Base-by-base conservation (phyloP, 2,888 invertebrate species). In the Tetramorium bicarinatum region DNA sequence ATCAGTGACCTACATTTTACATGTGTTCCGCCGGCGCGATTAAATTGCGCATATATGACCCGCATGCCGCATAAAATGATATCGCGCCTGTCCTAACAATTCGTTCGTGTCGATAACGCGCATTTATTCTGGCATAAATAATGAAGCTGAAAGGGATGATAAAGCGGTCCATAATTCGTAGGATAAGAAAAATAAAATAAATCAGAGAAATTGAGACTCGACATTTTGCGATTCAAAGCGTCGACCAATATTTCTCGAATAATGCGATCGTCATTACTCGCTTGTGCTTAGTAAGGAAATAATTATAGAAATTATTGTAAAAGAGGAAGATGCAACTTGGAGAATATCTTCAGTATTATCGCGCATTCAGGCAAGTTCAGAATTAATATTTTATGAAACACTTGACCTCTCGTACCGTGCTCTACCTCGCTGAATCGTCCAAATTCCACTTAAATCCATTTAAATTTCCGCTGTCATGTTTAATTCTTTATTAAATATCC, bases 1-100 rank as follows among this genome's bases (percentile, higher is more conserved):
- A 69, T 77, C 77, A 56, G 77, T 69, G 77, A 77, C 69, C 77
- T 21, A 69, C 44, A 69, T 77, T 77, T 77, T 44, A 56, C 75
- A 76, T 21, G n/a, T 34, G 75, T 75, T 34, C 29, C 44, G 13
- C n/a, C n/a, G 41, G 29, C 54, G 69, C 77, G 56, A 77, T 66
- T 67, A 66, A 77, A 66, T 77, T 38, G 76, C 66, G 41, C 54
- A 67, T 29, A 29, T 21, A 15, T 15, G 15, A 56, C 77, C 77
- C 77, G 69, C 52, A 56, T 56, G 9, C 44, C 44, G 15, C 7
- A 21, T 21, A 34, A 77, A 77, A 69, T 56, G 44, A 56, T 67
- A 29, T 69, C 69, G 76, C 66, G 41, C 25, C n/a, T 41, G 41
- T 66, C 41, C 67, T n/a, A 67, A 77, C 69, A 77, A 67, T 77